Evolutionary conservation across 2,888 invertebrate genomes (phyloP).

Genomic region (Polydesmus complanatus): DNA sequence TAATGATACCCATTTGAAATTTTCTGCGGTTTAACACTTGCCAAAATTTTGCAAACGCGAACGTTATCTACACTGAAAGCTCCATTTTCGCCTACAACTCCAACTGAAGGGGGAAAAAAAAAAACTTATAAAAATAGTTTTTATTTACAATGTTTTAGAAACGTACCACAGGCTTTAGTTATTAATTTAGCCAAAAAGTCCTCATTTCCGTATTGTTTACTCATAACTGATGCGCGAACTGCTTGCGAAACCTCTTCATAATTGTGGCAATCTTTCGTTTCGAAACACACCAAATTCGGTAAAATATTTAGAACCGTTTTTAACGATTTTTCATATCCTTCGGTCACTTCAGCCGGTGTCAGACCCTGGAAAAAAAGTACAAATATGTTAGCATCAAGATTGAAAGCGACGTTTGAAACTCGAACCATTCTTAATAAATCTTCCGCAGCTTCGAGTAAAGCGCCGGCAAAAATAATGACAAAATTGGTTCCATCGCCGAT

Average conservation of each 20-base stretch:
- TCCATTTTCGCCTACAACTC: slow-evolving; percentile 50
- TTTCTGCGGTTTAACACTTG: slow-evolving; percentile 23
- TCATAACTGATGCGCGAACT: slow-evolving; percentile 75
- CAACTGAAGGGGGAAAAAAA: too few species aligned
- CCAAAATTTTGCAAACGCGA: slow-evolving; percentile 71
- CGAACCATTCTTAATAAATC: slow-evolving; percentile 68
- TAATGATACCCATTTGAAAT: neutral
- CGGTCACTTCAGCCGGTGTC: slow-evolving; percentile 89
- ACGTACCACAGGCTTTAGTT: slow-evolving; percentile 59
- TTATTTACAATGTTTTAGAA: neutral
- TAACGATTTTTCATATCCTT: slow-evolving; percentile 83
- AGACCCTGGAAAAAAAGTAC: slow-evolving; percentile 49
- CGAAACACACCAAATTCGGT: slow-evolving; percentile 59
- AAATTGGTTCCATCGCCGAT: slow-evolving; percentile 99
- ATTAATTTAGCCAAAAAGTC: slow-evolving; percentile 76
- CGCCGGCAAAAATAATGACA: slow-evolving; percentile 86
- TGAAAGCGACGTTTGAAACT: slow-evolving; percentile 9
- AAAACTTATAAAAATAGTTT: slow-evolving; percentile 41
- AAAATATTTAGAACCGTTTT: slow-evolving; percentile 80
- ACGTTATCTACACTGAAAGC: slow-evolving; percentile 97
- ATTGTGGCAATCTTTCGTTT: slow-evolving; percentile 54
- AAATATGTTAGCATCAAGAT: neutral
- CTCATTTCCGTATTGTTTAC: slow-evolving; percentile 95
- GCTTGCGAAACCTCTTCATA: slow-evolving; percentile 50
- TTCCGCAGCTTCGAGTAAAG: slow-evolving; percentile 80